phyloP scores from a whole-genome alignment of 92 coral and sea anemone genomes.

The Phymanthus crucifer region DNA sequence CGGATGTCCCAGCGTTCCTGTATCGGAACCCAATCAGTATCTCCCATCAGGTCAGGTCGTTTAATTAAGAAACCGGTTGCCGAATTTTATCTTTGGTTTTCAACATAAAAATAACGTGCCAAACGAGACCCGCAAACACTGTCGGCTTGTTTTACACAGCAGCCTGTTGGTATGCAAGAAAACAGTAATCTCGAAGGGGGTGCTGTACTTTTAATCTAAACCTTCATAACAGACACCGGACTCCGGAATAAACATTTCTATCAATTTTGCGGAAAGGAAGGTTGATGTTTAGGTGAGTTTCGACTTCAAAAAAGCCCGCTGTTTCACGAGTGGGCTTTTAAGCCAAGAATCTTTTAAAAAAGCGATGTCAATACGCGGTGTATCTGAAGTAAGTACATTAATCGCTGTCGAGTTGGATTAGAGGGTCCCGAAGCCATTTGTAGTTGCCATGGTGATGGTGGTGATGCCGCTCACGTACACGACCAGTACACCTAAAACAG shows the following conservation, averaged over 20 bases:
- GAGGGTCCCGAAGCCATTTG: background rate
- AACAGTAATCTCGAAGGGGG: background rate
- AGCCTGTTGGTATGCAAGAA: slow-evolving; percentile 6
- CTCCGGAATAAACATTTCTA: background rate
- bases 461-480: no score
- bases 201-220: background rate
- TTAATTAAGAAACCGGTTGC: background rate
- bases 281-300: background rate
- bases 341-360: background rate
- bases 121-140: background rate
- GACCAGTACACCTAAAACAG: no score
- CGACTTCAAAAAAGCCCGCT: background rate
- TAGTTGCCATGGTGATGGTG: background rate
- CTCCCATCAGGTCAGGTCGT: background rate
- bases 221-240: background rate
- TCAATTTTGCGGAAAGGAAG: background rate
- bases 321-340: background rate
- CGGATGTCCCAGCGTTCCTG: background rate
- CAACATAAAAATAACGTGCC: background rate
- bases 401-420: background rate
- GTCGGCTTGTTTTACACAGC: background rate
- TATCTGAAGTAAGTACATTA: background rate
- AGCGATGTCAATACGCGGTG: background rate
- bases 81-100: background rate
- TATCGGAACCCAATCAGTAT: background rate